Conservation (phyloP, 92 coral and sea anemone genomes). For the Umimayanthus chanpuru region DNA sequence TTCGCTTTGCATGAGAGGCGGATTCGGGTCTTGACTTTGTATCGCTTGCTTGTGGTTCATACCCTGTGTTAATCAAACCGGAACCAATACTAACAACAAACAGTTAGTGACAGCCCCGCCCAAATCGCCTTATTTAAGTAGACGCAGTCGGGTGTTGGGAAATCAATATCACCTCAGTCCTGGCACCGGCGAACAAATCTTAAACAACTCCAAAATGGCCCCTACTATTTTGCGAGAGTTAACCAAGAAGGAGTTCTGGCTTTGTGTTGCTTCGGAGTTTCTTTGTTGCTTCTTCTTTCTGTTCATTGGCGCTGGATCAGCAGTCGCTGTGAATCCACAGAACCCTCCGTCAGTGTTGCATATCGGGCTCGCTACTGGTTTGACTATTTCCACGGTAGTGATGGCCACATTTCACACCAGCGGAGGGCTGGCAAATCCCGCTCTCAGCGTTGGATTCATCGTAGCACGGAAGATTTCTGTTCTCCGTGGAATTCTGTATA, state of each 20-base stretch:
- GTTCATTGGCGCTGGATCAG: slow-evolving; percentile 60
- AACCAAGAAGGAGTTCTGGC: slow-evolving; percentile 60
- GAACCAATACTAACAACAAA: background rate
- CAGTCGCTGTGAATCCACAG: slow-evolving; percentile 37
- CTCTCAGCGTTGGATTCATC: slow-evolving; percentile 64
- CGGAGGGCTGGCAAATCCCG: slow-evolving; percentile 68
- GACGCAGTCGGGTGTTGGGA: background rate
- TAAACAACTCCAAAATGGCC: background rate
- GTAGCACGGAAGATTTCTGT: slow-evolving; percentile 57
- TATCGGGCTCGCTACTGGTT: slow-evolving; percentile 57
- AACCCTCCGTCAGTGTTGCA: slow-evolving; percentile 53
- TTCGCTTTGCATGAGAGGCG: background rate
- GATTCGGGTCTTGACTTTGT: background rate
- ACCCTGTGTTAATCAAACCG: background rate
- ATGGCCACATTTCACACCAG: slow-evolving; percentile 59
- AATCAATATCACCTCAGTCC: background rate
- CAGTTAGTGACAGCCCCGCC: background rate
- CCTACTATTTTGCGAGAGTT: slow-evolving; percentile 26
- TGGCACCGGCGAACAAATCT: background rate
- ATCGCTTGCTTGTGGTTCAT: background rate
- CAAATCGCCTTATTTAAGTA: background rate
- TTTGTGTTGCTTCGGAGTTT: slow-evolving; percentile 56
- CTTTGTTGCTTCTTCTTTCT: slow-evolving; percentile 54
- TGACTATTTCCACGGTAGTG: slow-evolving; percentile 49
- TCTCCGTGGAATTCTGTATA: slow-evolving; percentile 51